Base-by-base conservation (phyloP, 23 tunicate species). In the Halocynthia aurantium region DNA sequence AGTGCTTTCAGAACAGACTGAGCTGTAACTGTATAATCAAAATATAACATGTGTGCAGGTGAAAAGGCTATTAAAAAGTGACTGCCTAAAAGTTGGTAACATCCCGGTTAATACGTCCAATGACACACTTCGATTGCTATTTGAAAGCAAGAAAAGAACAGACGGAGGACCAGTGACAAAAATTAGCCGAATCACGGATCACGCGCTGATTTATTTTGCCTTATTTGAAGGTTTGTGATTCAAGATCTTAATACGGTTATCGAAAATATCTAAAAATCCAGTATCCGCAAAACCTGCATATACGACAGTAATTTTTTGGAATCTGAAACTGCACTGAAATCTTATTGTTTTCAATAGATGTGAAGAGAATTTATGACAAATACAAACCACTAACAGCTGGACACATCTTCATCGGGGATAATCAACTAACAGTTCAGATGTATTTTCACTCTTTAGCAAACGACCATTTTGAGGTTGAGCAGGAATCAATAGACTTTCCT, bases 161-260 rank as follows among this genome's bases (percentile, higher is more conserved):
- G 64, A 50, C 7, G 88, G 88, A 52, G 88, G 88, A 10, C 55
- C 5, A 18, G 88, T 84, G 52, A 84, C 88, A 6, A 56, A 20
- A 19, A 52, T 84, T 22, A 52, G 78, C 8, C 66, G 88, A 52
- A 54, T 7, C 20, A 69, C 69, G 4, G 22, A 68, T 11, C 7
- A 22, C 10, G 77, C 75, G 31, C 31, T 77, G 44, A 78, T 84
- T 6, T 84, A 84, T 69, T 84, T 84, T 51, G 77, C 88, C 0
- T 7, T 79, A n/a, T 66, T 13, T 15, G 63, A 56, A 77, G 88
- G 88, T 84, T 52, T 9, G 11, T 10, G 55, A 44, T 72, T 50
- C 57, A 22, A 13, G 17, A 72, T 44, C 15, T 72, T 10, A 31
- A 31, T 31, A 31, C 44, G 44, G 44, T 4, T 31, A 31, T 31